Evolutionary conservation across 2,797 vertebrate species (phyloP).

Genomic region (Thunnus albacares): DNA sequence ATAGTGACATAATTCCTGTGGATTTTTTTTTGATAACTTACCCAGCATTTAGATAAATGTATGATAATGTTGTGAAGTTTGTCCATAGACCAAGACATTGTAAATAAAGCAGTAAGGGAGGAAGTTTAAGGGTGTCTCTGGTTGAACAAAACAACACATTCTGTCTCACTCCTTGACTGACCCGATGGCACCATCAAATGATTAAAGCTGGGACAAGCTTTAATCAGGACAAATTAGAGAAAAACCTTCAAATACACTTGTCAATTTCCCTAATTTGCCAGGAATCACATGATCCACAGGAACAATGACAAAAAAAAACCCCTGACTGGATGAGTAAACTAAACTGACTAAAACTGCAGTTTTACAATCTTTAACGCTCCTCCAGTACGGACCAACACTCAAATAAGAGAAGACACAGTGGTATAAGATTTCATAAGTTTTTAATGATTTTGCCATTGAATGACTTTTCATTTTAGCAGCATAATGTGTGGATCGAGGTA

Average conservation of each 20-base stretch:
- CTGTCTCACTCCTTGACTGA: background rate
- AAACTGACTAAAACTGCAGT: background rate
- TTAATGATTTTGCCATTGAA: constrained; percentile 73
- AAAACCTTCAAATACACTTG: background rate
- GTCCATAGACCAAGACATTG: background rate
- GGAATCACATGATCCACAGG: too few relatives aligned
- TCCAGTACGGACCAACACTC: background rate
- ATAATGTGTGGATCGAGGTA: constrained; percentile 89
- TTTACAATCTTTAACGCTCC: background rate
- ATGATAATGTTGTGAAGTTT: background rate
- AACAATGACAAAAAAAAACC: background rate
- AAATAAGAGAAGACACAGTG: constrained; percentile 22
- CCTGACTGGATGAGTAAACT: background rate
- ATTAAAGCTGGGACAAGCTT: background rate
- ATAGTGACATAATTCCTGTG: too few relatives aligned
- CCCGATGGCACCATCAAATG: constrained; percentile 2
- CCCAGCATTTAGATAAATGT: too few relatives aligned
- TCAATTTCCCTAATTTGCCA: background rate
- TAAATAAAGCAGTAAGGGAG: background rate
- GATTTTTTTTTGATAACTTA: too few relatives aligned
- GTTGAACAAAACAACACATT: background rate
- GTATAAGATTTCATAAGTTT: constrained; percentile 39
- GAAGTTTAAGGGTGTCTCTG: background rate
- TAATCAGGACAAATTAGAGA: background rate
- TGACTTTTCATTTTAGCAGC: constrained; percentile 87